Base-by-base conservation (phyloP, 2,888 invertebrate genomes). In the Achlya flavicornis region DNA sequence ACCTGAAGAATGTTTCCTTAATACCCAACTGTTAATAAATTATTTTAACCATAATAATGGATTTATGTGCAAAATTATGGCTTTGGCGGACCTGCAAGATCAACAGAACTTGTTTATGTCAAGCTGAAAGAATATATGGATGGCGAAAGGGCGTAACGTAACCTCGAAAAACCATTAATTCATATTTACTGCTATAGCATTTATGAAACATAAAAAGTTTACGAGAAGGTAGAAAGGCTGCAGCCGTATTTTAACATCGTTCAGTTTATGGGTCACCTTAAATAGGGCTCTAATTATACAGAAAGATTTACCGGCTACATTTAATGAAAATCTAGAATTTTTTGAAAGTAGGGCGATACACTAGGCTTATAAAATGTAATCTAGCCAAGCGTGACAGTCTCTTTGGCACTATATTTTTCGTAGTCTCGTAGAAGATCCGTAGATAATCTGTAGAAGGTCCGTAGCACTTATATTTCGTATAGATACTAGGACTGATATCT, bases 131-230 rank as follows among this genome's bases (percentile, higher is more conserved):
- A 83, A 82, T 81, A 82, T 81, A 85, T 82, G 78, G 77, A 79
- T 76, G 74, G 75, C 79, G 78, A 86, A 84, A 83, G 81, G 81
- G 79, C 82, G 76, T 77, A 87, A 82, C 79, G 72, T 76, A 86
- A 84, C 85, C 88, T 88, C 85, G 81, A 78, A 83, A 87, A 84
- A 76, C 86, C 89, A 88, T 92, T 91, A 91, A 91, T 90, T 90
- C 89, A 86, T 90, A 91, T 91, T 90, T 91, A 91, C 90, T 87
- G 80, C 87, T 79, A 74, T 79, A 80, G 81, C 87, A 91, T 93
- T 92, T 92, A 93, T 91, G 92, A 88, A 87, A 87, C 93, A 91
- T 93, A 89, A 92, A 92, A 88, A 80, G 68, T 89, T 93, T 92
- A 93, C 82, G 91, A 87, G 84, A 85, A 88, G 84, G 85, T 87